Percentiles rank a stretch among this genome's conserved stretches.
Conservation (phyloP, 1,140 invertebrate genomes). For the Campoletis sonorensis region DNA sequence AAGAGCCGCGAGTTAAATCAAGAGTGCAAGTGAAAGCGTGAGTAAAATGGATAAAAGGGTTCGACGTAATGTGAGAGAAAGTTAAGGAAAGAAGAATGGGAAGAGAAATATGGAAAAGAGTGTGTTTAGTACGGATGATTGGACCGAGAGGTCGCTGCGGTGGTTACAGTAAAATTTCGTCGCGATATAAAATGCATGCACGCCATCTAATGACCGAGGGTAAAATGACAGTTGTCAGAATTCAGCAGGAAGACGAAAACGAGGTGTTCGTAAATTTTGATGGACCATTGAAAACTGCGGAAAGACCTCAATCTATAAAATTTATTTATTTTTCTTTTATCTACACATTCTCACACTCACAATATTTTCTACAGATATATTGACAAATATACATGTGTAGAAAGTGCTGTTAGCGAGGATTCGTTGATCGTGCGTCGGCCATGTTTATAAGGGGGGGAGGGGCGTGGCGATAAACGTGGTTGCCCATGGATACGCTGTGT, state of each 20-base stretch:
- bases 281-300: neutral
- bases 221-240: slow-evolving; percentile 48
- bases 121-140: no score
- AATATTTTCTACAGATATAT: neutral
- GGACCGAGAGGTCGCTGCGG: neutral
- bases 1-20: no score
- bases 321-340: neutral
- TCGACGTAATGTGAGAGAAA: no score
- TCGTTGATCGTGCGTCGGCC: slow-evolving; percentile 48
- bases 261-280: neutral
- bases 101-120: no score
- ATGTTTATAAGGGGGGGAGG: slow-evolving; percentile 52
- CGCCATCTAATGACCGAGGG: slow-evolving; percentile 16
- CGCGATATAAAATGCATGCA: neutral
- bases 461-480: slow-evolving; percentile 44
- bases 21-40: no score
- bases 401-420: slow-evolving; percentile 1
- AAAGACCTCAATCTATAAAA: neutral
- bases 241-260: neutral
- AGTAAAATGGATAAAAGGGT: no score
- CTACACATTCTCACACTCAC: neutral
- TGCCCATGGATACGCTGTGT: slow-evolving; percentile 55
- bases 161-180: neutral
- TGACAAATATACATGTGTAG: neutral
- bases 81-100: no score